Evolutionary conservation across 2,888 invertebrate species (phyloP).

Genomic region (Hecatera dysodea): DNA sequence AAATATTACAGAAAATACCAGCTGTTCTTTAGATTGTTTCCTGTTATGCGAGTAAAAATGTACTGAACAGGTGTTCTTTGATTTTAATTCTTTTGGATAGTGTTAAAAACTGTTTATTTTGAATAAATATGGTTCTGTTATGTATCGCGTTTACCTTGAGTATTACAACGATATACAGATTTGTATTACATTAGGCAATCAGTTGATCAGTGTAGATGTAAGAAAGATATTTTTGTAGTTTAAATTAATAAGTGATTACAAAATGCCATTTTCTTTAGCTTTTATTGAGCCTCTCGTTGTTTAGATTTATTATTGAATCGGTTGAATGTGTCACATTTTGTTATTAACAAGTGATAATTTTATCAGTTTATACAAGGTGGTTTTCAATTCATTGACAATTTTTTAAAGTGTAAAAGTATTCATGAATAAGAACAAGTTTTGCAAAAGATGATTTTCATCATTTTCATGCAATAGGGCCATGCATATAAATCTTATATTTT

Average conservation of each 20-base stretch:
- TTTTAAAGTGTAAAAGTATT: neutral
- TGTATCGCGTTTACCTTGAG: constrained; percentile 15
- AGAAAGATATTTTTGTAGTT: constrained; percentile 82
- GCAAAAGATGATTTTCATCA: too few relatives aligned
- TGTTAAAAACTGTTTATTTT: neutral
- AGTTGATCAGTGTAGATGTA: constrained; percentile 68
- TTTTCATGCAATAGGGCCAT: neutral
- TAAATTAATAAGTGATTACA: constrained; percentile 79
- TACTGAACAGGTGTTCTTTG: neutral
- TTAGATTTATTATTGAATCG: constrained; percentile 67
- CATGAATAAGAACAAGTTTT: neutral
- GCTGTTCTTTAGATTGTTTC: neutral
- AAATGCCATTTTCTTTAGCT: constrained; percentile 84
- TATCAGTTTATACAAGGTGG: constrained; percentile 26
- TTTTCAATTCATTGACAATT: constrained; percentile 1
- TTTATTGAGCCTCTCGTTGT: constrained; percentile 83
- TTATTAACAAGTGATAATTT: constrained; percentile 63
- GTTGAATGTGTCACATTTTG: constrained; percentile 67
- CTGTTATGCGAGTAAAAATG: neutral
- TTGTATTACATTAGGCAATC: constrained; percentile 68
- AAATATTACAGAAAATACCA: neutral
- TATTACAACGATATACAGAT: constrained; percentile 16
- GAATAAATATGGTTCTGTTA: constrained; percentile 15
- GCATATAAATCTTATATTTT: too few relatives aligned
- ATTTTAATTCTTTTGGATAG: neutral